phyloP scores from a whole-genome alignment of 2,888 invertebrate genomes.

The Teleiodes luculella region DNA sequence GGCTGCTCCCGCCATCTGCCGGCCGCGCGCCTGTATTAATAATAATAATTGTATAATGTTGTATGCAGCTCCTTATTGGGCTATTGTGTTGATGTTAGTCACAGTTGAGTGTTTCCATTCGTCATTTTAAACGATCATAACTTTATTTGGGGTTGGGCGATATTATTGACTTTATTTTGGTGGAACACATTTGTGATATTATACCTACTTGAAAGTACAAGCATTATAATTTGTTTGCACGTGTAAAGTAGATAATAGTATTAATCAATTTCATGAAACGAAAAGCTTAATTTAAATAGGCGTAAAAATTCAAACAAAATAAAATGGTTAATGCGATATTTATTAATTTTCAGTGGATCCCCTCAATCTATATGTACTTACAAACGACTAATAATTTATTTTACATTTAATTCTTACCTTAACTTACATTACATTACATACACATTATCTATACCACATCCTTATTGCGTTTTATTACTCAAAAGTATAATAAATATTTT shows the following conservation, averaged over 20 bases:
- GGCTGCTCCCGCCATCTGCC: slow-evolving; percentile 34
- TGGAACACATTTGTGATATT: slow-evolving; percentile 3
- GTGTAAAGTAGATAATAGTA: not conserved
- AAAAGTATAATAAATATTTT: slow-evolving; percentile 51
- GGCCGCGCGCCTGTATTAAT: slow-evolving; percentile 33
- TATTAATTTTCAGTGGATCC: slow-evolving; percentile 77
- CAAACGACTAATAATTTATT: slow-evolving; percentile 72
- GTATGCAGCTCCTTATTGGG: slow-evolving; percentile 45
- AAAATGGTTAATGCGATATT: slow-evolving; percentile 74
- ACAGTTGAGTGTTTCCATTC: slow-evolving; percentile 47
- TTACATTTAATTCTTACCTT: slow-evolving; percentile 57
- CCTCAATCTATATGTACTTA: slow-evolving; percentile 74
- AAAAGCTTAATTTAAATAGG: not conserved
- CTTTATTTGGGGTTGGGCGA: slow-evolving; percentile 28
- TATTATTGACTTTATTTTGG: slow-evolving; percentile 20
- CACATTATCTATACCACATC: slow-evolving; percentile 51
- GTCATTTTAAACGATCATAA: slow-evolving; percentile 45
- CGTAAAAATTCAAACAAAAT: slow-evolving; percentile 18
- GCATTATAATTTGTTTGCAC: not conserved
- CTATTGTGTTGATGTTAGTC: slow-evolving; percentile 50
- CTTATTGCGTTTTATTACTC: slow-evolving; percentile 66
- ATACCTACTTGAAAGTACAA: not conserved
- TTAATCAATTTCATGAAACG: not conserved
- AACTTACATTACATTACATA: slow-evolving; percentile 52
- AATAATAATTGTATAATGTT: slow-evolving; percentile 39